Percentiles rank a stretch among this genome's conserved stretches.
Conservation (phyloP, 2,888 invertebrate species). For the Thecocarcelia acutangulata region DNA sequence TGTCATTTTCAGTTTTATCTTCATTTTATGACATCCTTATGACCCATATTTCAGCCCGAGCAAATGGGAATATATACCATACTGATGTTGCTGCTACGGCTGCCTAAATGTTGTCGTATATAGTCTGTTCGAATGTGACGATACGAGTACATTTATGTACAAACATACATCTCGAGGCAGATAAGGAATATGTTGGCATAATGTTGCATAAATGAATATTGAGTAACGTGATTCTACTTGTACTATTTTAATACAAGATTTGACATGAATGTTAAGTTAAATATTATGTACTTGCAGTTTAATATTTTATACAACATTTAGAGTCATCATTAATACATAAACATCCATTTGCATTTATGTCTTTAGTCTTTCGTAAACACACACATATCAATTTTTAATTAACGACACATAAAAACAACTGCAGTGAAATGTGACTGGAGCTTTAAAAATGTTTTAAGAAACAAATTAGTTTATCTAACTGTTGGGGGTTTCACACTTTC, state of each 20-base stretch:
- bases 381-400: conserved; percentile 2
- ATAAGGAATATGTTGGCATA: conserved; percentile 38
- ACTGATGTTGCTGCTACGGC: neutral
- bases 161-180: conserved; percentile 44
- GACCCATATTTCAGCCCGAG: conserved; percentile 42
- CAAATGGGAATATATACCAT: conserved; percentile 7
- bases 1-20: conserved; percentile 41
- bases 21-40: conserved; percentile 43
- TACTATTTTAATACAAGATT: conserved; percentile 47
- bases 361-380: neutral
- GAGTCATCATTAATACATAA: neutral
- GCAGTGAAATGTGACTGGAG: neutral
- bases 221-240: conserved; percentile 23
- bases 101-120: conserved; percentile 10
- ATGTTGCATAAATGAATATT: conserved; percentile 61
- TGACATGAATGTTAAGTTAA: conserved; percentile 52
- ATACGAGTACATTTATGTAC: no score
- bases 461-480: neutral
- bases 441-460: neutral
- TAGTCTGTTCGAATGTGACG: no score
- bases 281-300: conserved; percentile 22
- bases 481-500: neutral
- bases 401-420: neutral
- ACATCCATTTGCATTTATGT: conserved; percentile 3
- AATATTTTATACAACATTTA: conserved; percentile 39